A percentile compares a stretch with the other conserved stretches of the same genome.
Conservation (phyloP, 2,113 vertebrate genomes). For the Zosterops hypoxanthus region DNA sequence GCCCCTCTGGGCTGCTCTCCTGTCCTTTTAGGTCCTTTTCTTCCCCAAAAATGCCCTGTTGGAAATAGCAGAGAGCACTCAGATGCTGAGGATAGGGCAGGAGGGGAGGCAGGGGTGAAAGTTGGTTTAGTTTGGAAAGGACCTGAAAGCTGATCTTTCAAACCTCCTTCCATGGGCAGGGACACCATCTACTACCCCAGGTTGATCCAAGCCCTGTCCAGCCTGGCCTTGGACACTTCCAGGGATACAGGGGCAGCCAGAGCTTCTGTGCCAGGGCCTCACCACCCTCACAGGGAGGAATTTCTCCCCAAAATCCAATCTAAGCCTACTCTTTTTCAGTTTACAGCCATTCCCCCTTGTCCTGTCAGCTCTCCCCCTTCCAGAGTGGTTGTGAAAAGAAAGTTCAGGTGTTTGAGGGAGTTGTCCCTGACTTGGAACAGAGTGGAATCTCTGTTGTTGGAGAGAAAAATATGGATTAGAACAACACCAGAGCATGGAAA, state of each 20-base stretch:
- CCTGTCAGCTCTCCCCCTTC: background rate
- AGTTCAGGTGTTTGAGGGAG: background rate
- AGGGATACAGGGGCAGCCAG: background rate
- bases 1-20: background rate
- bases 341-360: background rate
- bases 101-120: background rate
- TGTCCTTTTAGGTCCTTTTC: background rate
- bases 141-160: background rate
- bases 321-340: background rate
- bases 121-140: background rate
- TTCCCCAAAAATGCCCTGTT: background rate
- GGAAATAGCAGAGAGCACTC: background rate
- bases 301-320: background rate
- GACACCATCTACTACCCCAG: background rate
- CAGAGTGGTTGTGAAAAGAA: background rate
- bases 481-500: background rate
- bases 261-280: background rate
- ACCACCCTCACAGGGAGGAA: background rate
- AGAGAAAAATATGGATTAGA: background rate
- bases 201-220: rapidly evolving
- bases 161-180: background rate
- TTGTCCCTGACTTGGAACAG: background rate
- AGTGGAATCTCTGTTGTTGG: background rate
- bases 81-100: background rate
- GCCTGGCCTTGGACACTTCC: background rate